Evolutionary conservation across 2,113 vertebrate species (phyloP).

Genomic region (Chlamydotis undulata): DNA sequence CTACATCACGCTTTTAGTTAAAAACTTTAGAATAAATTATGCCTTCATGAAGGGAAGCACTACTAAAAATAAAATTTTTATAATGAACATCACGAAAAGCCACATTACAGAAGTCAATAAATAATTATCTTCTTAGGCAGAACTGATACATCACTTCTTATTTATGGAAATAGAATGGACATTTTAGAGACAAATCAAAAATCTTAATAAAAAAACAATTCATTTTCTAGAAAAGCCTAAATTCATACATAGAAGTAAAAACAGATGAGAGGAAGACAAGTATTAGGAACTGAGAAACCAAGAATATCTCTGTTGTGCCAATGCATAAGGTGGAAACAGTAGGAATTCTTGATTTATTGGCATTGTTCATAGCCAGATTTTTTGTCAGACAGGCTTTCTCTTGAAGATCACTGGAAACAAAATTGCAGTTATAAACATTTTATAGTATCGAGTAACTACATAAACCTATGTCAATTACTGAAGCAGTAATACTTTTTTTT

Average conservation of each 20-base stretch:
- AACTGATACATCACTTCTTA: background rate
- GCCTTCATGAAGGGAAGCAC: background rate
- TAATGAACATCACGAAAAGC: background rate
- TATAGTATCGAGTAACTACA: rapidly evolving
- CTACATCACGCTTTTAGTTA: background rate
- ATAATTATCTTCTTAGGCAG: background rate
- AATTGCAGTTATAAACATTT: background rate
- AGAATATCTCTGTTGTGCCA: background rate
- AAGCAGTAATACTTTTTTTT: background rate
- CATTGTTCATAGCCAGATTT: background rate
- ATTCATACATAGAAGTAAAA: background rate
- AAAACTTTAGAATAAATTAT: background rate
- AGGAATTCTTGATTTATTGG: background rate
- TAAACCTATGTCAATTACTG: background rate
- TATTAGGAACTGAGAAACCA: background rate
- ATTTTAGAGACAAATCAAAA: background rate
- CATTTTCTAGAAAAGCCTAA: background rate
- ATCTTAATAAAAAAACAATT: background rate
- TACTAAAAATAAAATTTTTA: background rate
- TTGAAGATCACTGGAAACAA: background rate
- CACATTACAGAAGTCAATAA: background rate
- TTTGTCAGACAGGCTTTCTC: background rate
- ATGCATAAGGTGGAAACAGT: background rate
- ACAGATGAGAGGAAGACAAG: background rate
- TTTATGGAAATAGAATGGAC: background rate